Evolutionary conservation across 2,797 vertebrate genomes (phyloP).

Genomic region (Epinephelus coioides): DNA sequence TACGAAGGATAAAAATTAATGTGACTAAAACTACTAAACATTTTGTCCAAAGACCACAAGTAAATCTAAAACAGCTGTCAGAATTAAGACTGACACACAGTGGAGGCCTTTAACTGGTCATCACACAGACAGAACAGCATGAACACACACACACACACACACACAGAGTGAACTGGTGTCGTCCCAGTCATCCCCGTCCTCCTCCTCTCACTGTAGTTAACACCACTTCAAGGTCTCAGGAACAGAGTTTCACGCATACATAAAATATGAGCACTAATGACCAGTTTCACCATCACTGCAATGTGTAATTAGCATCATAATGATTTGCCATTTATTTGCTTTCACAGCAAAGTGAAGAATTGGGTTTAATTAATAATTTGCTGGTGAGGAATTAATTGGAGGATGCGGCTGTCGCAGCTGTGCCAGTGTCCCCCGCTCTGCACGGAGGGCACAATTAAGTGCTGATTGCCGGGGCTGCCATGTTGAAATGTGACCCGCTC

Average conservation of each 20-base stretch:
- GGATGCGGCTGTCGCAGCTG: constrained; percentile 64
- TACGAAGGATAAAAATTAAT: no score
- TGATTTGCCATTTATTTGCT: constrained; percentile 82
- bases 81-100: no score
- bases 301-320: constrained; percentile 83
- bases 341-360: constrained; percentile 78
- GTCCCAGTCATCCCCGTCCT: constrained; percentile 1
- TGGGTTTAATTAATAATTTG: constrained; percentile 83
- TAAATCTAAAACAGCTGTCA: no score
- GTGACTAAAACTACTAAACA: no score
- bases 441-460: constrained; percentile 68
- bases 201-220: constrained; percentile 48
- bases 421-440: constrained; percentile 52
- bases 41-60: no score
- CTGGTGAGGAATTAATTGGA: constrained; percentile 76
- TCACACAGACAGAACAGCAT: background rate
- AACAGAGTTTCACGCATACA: constrained; percentile 72
- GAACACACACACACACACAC: background rate
- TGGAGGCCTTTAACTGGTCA: background rate
- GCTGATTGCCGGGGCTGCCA: constrained; percentile 56
- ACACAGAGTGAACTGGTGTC: background rate
- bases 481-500: constrained; percentile 66
- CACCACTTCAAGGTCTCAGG: constrained; percentile 62
- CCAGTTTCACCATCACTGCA: constrained; percentile 77
- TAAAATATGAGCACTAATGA: constrained; percentile 85